Evolutionary conservation across 2,113 vertebrate species (phyloP).

Genomic region (Macquaria australasica): DNA sequence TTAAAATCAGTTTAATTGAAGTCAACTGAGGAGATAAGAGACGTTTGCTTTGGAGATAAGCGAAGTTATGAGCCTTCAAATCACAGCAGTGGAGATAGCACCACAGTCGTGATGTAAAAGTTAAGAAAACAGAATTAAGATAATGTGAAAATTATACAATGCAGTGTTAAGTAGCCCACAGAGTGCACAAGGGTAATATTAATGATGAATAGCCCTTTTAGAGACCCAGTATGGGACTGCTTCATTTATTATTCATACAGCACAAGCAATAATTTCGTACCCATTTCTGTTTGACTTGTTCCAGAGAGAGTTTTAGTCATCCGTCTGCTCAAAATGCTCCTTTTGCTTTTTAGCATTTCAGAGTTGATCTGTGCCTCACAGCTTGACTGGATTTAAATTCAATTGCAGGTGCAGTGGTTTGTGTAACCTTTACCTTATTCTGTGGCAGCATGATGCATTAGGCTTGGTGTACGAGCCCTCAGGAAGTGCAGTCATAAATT

Average conservation of each 20-base stretch:
- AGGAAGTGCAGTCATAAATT: constrained; percentile 49
- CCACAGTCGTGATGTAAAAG: not conserved
- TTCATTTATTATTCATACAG: constrained; percentile 46
- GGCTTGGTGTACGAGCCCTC: constrained; percentile 2
- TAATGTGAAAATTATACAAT: constrained; percentile 34
- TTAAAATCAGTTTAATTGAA: not conserved
- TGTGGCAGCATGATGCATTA: constrained; percentile 33
- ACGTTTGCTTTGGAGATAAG: not conserved
- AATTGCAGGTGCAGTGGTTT: constrained; percentile 42
- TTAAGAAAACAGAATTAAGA: not conserved
- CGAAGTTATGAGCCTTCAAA: not conserved
- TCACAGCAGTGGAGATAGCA: not conserved
- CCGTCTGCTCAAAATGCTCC: not conserved
- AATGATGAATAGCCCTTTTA: constrained; percentile 26
- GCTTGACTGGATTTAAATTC: constrained; percentile 28
- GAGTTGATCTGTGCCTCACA: not conserved
- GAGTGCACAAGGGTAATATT: not conserved
- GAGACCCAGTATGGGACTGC: not conserved
- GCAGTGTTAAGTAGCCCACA: not conserved
- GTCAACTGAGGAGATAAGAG: not conserved
- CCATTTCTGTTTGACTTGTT: constrained; percentile 2
- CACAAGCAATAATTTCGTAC: not conserved
- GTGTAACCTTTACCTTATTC: constrained; percentile 13
- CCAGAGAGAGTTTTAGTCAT: not conserved
- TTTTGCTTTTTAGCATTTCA: not conserved